These are phyloP conservation scores for Sterrhoptilus dennistouni DNA, from an alignment of 2,113 vertebrate genomes.

Conservation along the genomic window DNA sequence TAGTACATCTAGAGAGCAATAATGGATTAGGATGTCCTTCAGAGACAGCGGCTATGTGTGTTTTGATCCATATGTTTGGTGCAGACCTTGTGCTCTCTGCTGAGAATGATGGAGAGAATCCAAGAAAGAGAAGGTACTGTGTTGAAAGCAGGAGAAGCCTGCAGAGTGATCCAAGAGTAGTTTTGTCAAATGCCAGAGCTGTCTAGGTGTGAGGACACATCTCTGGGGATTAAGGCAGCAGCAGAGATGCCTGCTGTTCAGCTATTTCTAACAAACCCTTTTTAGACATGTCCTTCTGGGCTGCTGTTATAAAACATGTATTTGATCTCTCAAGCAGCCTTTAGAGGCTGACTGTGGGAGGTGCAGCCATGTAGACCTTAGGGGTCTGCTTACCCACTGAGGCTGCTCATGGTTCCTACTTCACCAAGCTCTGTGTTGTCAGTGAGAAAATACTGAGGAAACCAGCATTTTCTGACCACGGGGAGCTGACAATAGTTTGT, in stretches of 20 bases:
- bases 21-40: background rate
- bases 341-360: background rate
- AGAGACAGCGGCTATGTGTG: background rate
- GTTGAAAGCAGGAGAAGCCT: background rate
- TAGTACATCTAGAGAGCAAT: accelerated
- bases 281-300: background rate
- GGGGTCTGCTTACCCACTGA: background rate
- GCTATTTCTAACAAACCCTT: background rate
- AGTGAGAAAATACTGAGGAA: background rate
- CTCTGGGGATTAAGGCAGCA: background rate
- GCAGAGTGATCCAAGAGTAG: background rate
- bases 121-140: background rate
- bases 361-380: background rate
- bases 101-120: background rate
- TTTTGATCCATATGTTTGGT: accelerated
- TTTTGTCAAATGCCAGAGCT: background rate
- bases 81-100: accelerated
- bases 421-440: background rate
- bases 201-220: background rate
- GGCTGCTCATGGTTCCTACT: background rate
- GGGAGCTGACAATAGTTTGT: background rate
- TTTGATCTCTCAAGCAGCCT: background rate
- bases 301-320: background rate
- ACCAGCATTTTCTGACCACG: background rate
- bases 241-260: background rate